Evolutionary conservation across 2,113 vertebrate genomes (phyloP), one percentile per base, ranked within the genome.

Genomic region (Charadrius vociferus): DNA sequence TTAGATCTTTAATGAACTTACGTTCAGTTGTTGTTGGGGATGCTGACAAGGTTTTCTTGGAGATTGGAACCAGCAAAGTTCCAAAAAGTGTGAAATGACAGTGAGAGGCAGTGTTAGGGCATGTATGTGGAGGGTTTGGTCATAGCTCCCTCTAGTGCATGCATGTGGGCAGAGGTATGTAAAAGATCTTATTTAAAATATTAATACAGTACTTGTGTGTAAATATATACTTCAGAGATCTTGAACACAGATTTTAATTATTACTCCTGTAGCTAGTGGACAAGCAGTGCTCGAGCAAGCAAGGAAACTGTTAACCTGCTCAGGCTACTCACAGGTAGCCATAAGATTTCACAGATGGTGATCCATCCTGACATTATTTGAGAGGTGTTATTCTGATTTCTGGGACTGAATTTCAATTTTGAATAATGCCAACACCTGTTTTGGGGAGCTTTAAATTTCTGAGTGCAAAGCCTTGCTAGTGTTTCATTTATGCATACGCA

Each of bases 141-240:
- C 83, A n/a, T 93, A 6, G 95, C 97, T 95, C 96, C 96, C 96
- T 92, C 97, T 97, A 97, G 97, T 92, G 96, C 67, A 59, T 66
- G 21, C 26, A 1, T 47, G n/a, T 39, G 63, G 45, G 63, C 59
- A 93, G 71, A 88, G 24, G n/a, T 32, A 49, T 4, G 12, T 45
- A 81, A 88, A 93, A 73, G 39, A 32, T 37, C 56, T 32, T 55
- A 29, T 34, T 82, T 56, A 37, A 68, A 77, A 37, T 67, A 73
- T 26, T 61, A 58, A 15, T 66, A 34, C 5, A 72, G 58, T 62
- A 30, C 49, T 58, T 66, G 14, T 67, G 7, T 71, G 34, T 82
- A 72, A 85, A 58, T 65, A 45, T 5, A 7, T 41, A n/a, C 49
- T 80, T 88, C 74, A 47, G 74, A 83, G 41, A 27, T 73, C 53